Evolutionary conservation across 1,140 invertebrate species (phyloP), one percentile per base, ranked within the genome.

Genomic region (Drosophila seguyi): DNA sequence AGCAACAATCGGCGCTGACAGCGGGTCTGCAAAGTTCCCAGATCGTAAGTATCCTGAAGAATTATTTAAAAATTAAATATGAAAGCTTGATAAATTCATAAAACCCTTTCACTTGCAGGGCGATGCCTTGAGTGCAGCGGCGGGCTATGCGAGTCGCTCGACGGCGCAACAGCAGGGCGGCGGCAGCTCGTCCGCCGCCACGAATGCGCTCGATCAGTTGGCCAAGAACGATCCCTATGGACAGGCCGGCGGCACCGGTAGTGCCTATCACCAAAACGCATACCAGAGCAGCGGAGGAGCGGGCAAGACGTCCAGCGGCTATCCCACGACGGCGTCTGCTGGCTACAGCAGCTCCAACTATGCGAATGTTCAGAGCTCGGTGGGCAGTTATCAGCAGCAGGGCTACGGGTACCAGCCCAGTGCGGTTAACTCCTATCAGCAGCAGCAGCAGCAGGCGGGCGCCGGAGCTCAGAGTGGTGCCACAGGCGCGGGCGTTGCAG

Each of bases 161-260:
- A 31, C 79, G 27, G 55, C 79, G 62, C 82, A 81, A 42, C 85
- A 79, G 38, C 80, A 81, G 48, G 73, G 67, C 22, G 73, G 67
- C 22, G 77, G 80, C 20, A 65, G 67, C n/a, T 67, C 72, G 16
- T 44, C 47, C 14, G 41, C 41, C 6, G 61, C 59, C 29, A 69
- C 53, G 34, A 92, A 81, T 62, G 73, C 91, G 4, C 58, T 93
- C 27, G 92, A 93, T 75, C 92, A 92, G 68, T 56, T 93, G 52
- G 74, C 90, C 59, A 93, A 92, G 57, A 91, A 57, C 55, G 92
- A 93, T 83, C 92, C 90, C 0, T 93, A 93, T 29, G 88, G 88
- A 0, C 92, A 92, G 57, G 59, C 79, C 18, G 66, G 60, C 6
- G 78, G 78, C 20, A 68, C 68, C 22, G 75, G 72, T 27, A 78